These are phyloP conservation scores for Halocaridina rubra DNA, from an alignment of 2,888 invertebrate genomes.

Conservation along the genomic window DNA sequence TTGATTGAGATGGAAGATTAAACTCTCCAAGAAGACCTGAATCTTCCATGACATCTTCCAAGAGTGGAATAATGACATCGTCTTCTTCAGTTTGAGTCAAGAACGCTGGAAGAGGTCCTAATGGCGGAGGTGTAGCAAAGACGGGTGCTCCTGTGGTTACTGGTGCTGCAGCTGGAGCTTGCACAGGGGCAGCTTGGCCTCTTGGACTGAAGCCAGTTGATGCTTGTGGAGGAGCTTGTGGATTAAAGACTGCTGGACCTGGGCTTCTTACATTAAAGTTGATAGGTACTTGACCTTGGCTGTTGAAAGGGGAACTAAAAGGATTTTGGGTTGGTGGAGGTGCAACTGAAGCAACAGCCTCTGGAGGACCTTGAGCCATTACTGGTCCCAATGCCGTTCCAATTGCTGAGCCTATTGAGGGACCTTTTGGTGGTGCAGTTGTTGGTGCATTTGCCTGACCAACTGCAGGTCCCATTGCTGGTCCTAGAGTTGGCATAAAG, in stretches of 20 bases:
- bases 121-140: conserved; percentile 6
- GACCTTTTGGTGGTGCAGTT: background rate
- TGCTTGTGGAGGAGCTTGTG: background rate
- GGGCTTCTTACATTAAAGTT: background rate
- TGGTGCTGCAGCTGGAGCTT: background rate
- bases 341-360: background rate
- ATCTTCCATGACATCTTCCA: conserved; percentile 3
- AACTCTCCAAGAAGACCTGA: background rate
- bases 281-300: background rate
- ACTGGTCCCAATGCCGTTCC: conserved; percentile 13
- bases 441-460: background rate
- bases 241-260: background rate
- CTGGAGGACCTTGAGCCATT: background rate
- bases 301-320: background rate
- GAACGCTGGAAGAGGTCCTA: background rate
- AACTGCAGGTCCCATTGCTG: background rate
- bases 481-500: background rate
- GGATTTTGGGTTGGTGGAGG: background rate
- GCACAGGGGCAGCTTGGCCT: background rate
- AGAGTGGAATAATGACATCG: background rate
- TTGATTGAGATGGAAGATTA: background rate
- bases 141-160: background rate
- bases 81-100: background rate
- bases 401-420: background rate
- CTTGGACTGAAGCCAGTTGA: background rate